Evolutionary conservation across 2,113 vertebrate species (phyloP).

Genomic region (Paramisgurnus dabryanus): DNA sequence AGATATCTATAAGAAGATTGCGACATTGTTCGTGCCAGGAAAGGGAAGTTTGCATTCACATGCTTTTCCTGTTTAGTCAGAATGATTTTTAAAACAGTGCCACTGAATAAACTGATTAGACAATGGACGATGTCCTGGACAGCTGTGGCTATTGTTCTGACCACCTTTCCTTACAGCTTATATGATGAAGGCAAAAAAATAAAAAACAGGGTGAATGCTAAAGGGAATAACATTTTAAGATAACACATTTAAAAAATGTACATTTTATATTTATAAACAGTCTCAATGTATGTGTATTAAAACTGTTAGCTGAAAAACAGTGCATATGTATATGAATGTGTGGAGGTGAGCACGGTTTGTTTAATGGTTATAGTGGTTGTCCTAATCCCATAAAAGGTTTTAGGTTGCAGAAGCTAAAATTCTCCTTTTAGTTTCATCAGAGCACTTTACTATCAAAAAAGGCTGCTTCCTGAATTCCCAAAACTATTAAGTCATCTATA

Average conservation of each 20-base stretch:
- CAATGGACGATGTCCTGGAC: conserved; percentile 48
- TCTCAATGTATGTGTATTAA: conserved; percentile 59
- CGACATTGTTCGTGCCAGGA: neutral
- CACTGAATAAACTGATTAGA: neutral
- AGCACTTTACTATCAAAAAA: neutral
- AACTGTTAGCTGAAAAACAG: conserved; percentile 63
- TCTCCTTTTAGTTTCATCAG: neutral
- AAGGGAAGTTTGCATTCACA: conserved; percentile 23
- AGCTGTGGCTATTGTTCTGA: conserved; percentile 49
- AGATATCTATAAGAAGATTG: conserved; percentile 22
- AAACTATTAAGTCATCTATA: no score
- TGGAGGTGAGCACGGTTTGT: neutral
- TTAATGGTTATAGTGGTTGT: neutral
- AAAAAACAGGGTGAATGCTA: conserved; percentile 1
- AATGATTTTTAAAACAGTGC: conserved; percentile 35
- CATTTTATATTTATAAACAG: no score
- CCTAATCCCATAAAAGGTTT: neutral
- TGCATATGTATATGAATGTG: conserved; percentile 11
- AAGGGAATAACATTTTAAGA: neutral
- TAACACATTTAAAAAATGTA: no score
- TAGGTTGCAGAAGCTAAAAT: neutral
- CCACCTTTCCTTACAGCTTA: conserved; percentile 32
- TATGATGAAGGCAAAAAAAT: neutral
- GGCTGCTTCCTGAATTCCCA: no score
- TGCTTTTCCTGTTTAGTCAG: conserved; percentile 50